These are phyloP conservation scores for Aepyceros melampus DNA, from an alignment of 2,113 vertebrate species.

Conservation along the genomic window DNA sequence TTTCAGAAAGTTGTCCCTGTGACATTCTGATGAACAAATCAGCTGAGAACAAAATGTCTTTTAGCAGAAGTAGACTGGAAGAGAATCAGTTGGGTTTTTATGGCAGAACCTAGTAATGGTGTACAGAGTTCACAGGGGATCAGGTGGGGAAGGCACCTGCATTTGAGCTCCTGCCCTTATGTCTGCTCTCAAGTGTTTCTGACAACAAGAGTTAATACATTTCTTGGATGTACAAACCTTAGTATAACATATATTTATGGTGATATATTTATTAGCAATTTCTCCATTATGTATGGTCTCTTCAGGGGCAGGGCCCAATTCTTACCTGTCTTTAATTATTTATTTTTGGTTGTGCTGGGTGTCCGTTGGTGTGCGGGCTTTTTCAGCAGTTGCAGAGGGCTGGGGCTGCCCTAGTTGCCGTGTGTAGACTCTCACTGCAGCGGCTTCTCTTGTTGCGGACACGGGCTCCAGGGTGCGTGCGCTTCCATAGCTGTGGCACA, in stretches of 20 bases:
- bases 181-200: neutral
- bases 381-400: neutral
- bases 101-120: rapidly evolving
- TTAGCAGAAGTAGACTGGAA: neutral
- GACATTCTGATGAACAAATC: neutral
- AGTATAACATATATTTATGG: neutral
- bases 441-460: neutral
- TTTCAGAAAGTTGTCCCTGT: neutral
- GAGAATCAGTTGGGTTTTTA: neutral
- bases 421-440: neutral
- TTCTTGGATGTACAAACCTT: neutral
- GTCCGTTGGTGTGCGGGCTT: rapidly evolving
- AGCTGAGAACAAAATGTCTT: neutral
- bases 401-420: neutral
- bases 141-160: rapidly evolving
- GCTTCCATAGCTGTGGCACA: neutral
- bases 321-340: neutral
- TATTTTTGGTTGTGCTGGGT: neutral
- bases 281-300: neutral
- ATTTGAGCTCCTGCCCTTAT: neutral
- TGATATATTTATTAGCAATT: neutral
- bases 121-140: neutral
- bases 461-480: neutral
- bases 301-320: neutral
- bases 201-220: neutral